Percentiles rank a stretch among this genome's conserved stretches.
Evolutionary conservation across 1,140 invertebrate species (phyloP).

Genomic region (Drosophila paulistorum): DNA sequence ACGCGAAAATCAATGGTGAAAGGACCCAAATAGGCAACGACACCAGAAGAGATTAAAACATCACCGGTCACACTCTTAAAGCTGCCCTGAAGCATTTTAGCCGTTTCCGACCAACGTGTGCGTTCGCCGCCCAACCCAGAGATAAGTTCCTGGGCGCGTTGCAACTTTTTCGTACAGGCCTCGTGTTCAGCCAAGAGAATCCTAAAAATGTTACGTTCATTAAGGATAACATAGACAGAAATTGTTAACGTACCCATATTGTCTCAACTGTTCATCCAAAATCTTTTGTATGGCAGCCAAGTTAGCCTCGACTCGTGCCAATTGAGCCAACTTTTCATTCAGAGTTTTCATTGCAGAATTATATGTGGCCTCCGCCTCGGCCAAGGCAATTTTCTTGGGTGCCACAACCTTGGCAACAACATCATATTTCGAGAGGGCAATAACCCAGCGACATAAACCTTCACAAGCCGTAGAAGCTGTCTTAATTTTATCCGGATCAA

Average conservation of each 20-base stretch:
- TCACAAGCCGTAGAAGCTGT: conserved; percentile 90
- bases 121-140: conserved; percentile 93
- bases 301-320: conserved; percentile 87
- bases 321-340: conserved; percentile 89
- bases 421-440: conserved; percentile 96
- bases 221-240: not conserved
- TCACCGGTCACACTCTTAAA: conserved; percentile 90
- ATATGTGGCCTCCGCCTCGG: conserved; percentile 89
- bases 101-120: conserved; percentile 91
- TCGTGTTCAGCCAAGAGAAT: conserved; percentile 92
- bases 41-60: conserved; percentile 92
- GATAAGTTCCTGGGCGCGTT: conserved; percentile 96
- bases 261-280: conserved; percentile 85
- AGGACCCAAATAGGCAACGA: conserved; percentile 95
- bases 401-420: conserved; percentile 94
- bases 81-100: conserved; percentile 88
- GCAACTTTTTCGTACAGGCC: conserved; percentile 94
- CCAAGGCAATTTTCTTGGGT: conserved; percentile 92
- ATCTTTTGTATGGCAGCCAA: conserved; percentile 88
- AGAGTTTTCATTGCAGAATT: conserved; percentile 88
- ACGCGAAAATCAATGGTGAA: conserved; percentile 91
- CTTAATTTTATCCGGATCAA: conserved; percentile 96
- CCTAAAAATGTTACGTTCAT: conserved; percentile 72
- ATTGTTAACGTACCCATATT: conserved; percentile 66
- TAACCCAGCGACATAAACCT: conserved; percentile 95